A percentile compares a stretch with the other conserved stretches of the same genome.
These are phyloP conservation scores for Hypolimnas misippus DNA, from an alignment of 2,888 invertebrate genomes.

Conservation along the genomic window DNA sequence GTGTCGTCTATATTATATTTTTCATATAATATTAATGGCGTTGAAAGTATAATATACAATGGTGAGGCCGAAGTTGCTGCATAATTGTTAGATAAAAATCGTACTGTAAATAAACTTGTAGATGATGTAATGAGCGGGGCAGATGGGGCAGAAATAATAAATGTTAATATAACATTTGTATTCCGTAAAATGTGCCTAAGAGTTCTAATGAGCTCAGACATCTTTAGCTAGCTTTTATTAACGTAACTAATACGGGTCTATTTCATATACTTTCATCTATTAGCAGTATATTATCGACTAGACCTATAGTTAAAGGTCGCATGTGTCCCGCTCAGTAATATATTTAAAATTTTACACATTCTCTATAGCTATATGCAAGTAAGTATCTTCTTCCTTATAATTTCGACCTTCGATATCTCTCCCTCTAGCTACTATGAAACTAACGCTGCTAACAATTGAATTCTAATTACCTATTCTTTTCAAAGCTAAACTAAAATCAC, in stretches of 20 bases:
- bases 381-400: constrained; percentile 39
- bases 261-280: constrained; percentile 43
- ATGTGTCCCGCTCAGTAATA: constrained; percentile 69
- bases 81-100: constrained; percentile 46
- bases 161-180: constrained; percentile 48
- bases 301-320: constrained; percentile 48
- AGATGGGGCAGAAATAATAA: constrained; percentile 54
- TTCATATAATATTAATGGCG: constrained; percentile 28
- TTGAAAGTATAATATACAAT: constrained; percentile 32
- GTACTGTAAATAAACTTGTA: constrained; percentile 66
- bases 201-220: constrained; percentile 63
- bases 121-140: constrained; percentile 66
- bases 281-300: constrained; percentile 35
- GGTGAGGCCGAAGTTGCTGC: constrained; percentile 40
- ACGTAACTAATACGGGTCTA: constrained; percentile 39
- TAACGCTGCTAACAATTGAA: background rate
- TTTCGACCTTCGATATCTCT: constrained; percentile 34
- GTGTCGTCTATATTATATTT: constrained; percentile 42
- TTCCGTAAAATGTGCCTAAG: constrained; percentile 77
- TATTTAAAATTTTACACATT: constrained; percentile 65
- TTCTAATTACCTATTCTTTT: constrained; percentile 11
- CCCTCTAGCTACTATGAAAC: constrained; percentile 3
- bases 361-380: constrained; percentile 45
- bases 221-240: constrained; percentile 59
- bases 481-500: constrained; percentile 36